Conservation (phyloP, 2,888 invertebrate genomes). For the Pyralis farinalis region DNA sequence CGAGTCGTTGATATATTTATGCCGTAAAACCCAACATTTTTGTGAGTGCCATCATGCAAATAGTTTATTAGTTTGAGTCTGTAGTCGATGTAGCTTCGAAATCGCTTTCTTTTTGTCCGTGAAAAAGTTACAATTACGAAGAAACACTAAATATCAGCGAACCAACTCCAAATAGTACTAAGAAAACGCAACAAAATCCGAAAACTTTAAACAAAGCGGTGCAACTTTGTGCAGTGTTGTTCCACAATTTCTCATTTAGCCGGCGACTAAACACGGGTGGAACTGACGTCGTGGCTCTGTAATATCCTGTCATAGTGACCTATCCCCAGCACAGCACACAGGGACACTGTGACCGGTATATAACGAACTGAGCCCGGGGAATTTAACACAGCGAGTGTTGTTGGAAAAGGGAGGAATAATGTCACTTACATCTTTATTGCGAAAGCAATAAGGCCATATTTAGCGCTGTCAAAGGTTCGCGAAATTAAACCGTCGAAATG, state of each 20-base stretch:
- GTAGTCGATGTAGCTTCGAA: too few species aligned
- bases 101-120: too few species aligned
- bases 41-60: too few species aligned
- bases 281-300: constrained; percentile 65
- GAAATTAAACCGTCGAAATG: constrained; percentile 66
- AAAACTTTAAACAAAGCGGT: constrained; percentile 7
- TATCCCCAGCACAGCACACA: constrained; percentile 32
- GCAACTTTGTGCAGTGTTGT: constrained; percentile 24
- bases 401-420: constrained; percentile 37
- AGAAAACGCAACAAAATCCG: neutral
- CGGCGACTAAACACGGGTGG: constrained; percentile 55
- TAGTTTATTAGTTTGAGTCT: too few species aligned
- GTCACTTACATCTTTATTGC: constrained; percentile 64
- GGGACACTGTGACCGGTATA: constrained; percentile 10
- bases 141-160: too few species aligned
- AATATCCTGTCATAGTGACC: constrained; percentile 73
- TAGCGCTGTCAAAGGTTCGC: constrained; percentile 58
- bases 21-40: too few species aligned
- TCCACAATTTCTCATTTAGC: constrained; percentile 71
- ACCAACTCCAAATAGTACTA: too few species aligned
- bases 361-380: constrained; percentile 14
- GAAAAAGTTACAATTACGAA: too few species aligned
- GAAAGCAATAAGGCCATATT: constrained; percentile 71
- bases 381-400: constrained; percentile 18
- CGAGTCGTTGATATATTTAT: too few species aligned